Evolutionary conservation across 2,113 vertebrate species (phyloP).

Genomic region (Arizona elegans): DNA sequence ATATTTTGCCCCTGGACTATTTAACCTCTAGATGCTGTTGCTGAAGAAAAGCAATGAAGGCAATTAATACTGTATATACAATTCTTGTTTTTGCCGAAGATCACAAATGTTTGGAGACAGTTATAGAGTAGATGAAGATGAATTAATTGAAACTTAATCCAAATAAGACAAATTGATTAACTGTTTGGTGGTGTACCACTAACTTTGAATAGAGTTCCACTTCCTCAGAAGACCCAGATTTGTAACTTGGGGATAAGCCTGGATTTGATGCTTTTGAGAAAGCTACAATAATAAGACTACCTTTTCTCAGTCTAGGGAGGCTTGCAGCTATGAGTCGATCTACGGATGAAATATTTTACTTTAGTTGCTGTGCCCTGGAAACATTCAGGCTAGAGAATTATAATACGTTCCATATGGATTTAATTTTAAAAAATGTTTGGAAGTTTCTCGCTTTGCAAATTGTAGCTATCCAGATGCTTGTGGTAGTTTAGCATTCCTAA

Average conservation of each 20-base stretch:
- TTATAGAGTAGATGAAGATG: not conserved
- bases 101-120: not conserved
- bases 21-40: not conserved
- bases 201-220: not conserved
- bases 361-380: not conserved
- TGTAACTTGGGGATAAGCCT: not conserved
- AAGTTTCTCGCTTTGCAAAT: not conserved
- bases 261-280: not conserved
- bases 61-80: not conserved
- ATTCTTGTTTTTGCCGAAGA: not conserved
- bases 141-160: not conserved
- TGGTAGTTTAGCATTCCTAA: not conserved
- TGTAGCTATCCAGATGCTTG: not conserved
- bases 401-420: not conserved
- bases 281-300: not conserved
- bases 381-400: not conserved
- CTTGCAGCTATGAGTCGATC: not conserved
- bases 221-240: not conserved
- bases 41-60: not conserved
- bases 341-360: not conserved
- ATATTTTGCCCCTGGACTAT: not conserved
- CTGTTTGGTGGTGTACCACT: not conserved
- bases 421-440: not conserved
- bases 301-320: not conserved
- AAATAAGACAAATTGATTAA: not conserved